These are phyloP conservation scores for Rhynchonycteris naso DNA, from an alignment of 2,797 vertebrate species.

Conservation along the genomic window DNA sequence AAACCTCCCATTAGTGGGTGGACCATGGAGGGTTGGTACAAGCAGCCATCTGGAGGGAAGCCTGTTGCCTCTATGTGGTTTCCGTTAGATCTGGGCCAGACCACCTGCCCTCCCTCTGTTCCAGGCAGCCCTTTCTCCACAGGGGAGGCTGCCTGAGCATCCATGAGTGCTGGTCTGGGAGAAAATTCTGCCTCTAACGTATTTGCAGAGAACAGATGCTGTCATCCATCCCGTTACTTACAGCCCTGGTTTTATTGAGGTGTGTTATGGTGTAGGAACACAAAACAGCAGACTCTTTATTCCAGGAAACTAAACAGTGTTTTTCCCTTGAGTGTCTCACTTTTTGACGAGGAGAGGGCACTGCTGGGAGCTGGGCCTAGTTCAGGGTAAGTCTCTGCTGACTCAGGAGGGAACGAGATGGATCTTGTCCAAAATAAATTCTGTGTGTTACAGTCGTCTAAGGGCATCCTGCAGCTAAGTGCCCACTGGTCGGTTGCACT, in stretches of 20 bases:
- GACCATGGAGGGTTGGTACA: too few species aligned
- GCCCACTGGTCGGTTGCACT: not conserved
- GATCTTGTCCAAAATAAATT: not conserved
- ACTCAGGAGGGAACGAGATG: not conserved
- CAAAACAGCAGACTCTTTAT: not conserved
- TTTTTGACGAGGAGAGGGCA: not conserved
- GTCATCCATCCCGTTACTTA: not conserved
- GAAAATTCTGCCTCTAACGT: not conserved
- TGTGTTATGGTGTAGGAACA: not conserved
- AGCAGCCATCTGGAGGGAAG: not conserved
- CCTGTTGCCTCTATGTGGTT: rapidly evolving
- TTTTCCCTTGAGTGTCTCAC: not conserved
- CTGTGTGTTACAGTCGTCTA: not conserved
- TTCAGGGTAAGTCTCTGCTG: not conserved
- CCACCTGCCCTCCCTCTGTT: not conserved
- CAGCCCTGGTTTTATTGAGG: not conserved
- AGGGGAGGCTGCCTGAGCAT: not conserved
- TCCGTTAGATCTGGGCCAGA: not conserved
- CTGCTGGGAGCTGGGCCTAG: not conserved
- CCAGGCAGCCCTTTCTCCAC: not conserved
- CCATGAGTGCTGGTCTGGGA: not conserved
- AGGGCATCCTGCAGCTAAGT: not conserved
- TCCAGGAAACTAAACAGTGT: not conserved
- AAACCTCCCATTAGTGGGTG: not conserved
- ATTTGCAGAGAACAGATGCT: not conserved